phyloP scores from a whole-genome alignment of 2,113 vertebrate genomes.

The Trochalopteron elliotii region DNA sequence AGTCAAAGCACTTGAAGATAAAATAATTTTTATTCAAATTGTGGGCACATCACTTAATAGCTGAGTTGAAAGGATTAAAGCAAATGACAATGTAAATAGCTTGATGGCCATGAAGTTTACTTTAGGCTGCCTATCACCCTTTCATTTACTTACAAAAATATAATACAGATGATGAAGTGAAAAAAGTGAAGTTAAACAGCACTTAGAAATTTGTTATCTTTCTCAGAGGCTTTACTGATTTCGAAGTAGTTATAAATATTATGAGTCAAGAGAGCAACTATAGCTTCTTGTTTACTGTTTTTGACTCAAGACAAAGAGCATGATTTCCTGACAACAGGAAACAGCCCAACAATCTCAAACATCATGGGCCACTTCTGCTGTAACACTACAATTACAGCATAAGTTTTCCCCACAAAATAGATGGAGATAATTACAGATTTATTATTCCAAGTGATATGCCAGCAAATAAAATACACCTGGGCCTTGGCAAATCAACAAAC shows the following conservation, averaged over 20 bases:
- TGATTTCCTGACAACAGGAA: neutral
- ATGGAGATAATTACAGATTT: neutral
- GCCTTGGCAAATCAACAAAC: neutral
- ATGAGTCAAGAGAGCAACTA: neutral
- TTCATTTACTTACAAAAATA: neutral
- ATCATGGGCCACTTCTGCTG: neutral
- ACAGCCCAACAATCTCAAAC: neutral
- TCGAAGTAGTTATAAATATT: neutral
- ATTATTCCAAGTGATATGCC: neutral
- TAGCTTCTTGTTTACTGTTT: neutral
- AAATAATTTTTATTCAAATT: neutral
- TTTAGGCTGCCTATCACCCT: neutral
- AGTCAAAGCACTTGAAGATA: neutral
- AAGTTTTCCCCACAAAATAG: neutral
- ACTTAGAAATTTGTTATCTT: neutral
- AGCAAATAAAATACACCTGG: neutral
- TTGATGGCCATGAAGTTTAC: neutral
- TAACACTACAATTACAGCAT: neutral
- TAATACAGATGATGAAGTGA: neutral
- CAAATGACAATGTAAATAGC: neutral
- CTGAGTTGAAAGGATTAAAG: neutral
- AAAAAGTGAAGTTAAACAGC: neutral
- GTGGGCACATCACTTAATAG: neutral
- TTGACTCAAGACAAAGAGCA: neutral
- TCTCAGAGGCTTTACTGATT: neutral